Evolutionary conservation across 2,113 vertebrate genomes (phyloP), one percentile per base, ranked within the genome.

Genomic region (Hemibagrus wyckioides): DNA sequence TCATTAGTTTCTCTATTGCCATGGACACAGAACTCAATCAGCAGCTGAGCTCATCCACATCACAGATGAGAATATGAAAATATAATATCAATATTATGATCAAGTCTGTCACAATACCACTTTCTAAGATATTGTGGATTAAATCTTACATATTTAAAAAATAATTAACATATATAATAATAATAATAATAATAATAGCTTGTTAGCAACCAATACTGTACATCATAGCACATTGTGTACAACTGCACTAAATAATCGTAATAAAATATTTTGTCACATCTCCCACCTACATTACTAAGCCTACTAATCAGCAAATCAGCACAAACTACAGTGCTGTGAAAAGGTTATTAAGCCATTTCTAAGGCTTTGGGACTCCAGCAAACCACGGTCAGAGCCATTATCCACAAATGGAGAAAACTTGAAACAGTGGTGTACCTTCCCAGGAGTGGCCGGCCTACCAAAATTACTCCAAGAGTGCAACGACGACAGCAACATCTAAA

Each of bases 1-100:
- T 91, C 85, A 90, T 90, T 90, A 84, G 73, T 85, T 84, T 86
- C 73, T 80, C 36, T 57, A 76, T 30, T 59, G 85, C 82, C 86
- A 81, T 59, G 76, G 65, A 63, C 30, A 79, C 50, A 82, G 39
- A 39, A 86, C 15, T 79, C 75, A 79, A 79, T 8, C 50, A 80
- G 75, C 14, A 10, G 75, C 75, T 79, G 44, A 76, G 41, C 41
- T n/a, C n/a, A n/a, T n/a, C n/a, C 71, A 23, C 44, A 77, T 17
- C 48, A 7, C n/a, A 30, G 28, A 0, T 21, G 28, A 79, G 0
- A 48, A 48, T 76, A 50, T 79, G 8, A 50, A 79, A 79, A 79
- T 54, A 28, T n/a, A 76, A 79, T 77, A 33, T 80, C 50, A 80
- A 56, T 23, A 54, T 13, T 80, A 50, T 36, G 28, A 52, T 48